Evolutionary conservation across 2,113 vertebrate genomes (phyloP).

Genomic region (Prietella phreatophila): DNA sequence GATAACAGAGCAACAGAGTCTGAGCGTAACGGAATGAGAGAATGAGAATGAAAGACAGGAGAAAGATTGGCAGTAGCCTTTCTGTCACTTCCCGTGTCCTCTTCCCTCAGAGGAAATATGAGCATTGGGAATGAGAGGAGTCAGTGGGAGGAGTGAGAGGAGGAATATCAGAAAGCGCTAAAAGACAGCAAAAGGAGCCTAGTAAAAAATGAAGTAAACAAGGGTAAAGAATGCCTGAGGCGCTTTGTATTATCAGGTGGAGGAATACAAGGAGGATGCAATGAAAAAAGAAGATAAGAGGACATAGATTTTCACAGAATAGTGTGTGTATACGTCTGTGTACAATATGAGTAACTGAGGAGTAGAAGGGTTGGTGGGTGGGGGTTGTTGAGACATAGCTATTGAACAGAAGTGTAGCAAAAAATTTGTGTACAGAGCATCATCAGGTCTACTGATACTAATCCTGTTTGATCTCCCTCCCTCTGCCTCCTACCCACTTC

Average conservation of each 20-base stretch:
- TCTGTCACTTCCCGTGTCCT: conserved; percentile 20
- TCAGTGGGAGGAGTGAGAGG: conserved; percentile 30
- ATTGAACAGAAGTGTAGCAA: conserved; percentile 45
- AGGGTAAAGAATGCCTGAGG: conserved; percentile 6
- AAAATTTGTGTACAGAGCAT: conserved; percentile 38
- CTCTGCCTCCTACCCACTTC: conserved; percentile 25
- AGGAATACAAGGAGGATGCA: background rate
- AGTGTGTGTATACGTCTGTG: background rate
- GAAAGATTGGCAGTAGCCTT: conserved; percentile 33
- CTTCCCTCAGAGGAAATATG: background rate
- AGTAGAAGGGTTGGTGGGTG: conserved; percentile 13
- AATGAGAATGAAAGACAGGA: conserved; percentile 22
- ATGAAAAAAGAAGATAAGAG: background rate
- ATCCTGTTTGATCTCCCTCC: conserved; percentile 45
- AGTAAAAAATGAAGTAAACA: conserved; percentile 29
- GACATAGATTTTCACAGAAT: background rate
- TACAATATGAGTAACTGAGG: background rate
- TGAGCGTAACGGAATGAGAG: conserved; percentile 15
- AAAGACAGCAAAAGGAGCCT: background rate
- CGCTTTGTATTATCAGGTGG: conserved; percentile 2
- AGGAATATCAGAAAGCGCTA: conserved; percentile 21
- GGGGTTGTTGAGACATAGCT: conserved; percentile 36
- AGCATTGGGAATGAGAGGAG: conserved; percentile 26
- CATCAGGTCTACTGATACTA: conserved; percentile 50
- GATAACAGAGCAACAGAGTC: conserved; percentile 47